Conservation (phyloP, 2,888 invertebrate genomes). For the Synergus gifuensis region DNA sequence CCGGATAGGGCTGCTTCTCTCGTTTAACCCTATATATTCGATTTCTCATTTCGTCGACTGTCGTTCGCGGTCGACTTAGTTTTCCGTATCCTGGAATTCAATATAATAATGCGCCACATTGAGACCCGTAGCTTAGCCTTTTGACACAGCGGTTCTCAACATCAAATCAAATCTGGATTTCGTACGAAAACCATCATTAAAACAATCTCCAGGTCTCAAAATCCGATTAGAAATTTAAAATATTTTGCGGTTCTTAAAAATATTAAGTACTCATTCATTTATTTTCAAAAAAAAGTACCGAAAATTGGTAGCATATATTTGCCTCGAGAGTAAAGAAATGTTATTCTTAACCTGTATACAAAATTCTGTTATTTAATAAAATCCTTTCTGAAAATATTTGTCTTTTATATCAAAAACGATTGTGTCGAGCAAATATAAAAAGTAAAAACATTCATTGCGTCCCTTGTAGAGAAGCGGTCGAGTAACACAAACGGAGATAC, state of each 20-base stretch:
- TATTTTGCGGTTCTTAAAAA: not conserved
- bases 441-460: conserved; percentile 30
- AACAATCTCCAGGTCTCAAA: not conserved
- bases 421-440: conserved; percentile 16
- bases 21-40: conserved; percentile 43
- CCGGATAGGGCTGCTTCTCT: conserved; percentile 20
- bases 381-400: not conserved
- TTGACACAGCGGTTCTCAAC: conserved; percentile 61
- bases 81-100: conserved; percentile 70
- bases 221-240: not conserved
- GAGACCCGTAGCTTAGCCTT: conserved; percentile 59
- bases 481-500: conserved; percentile 35
- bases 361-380: not conserved
- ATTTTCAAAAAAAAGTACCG: no score
- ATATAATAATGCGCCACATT: conserved; percentile 67
- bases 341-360: not conserved
- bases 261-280: no score
- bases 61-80: conserved; percentile 60
- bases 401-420: conserved; percentile 14
- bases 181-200: not conserved
- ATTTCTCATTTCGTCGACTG: conserved; percentile 56
- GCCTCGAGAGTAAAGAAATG: not conserved
- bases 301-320: not conserved
- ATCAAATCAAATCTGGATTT: not conserved
- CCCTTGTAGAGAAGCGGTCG: conserved; percentile 7